Evolutionary conservation across 2,888 invertebrate species (phyloP).

Genomic region (Scaptodrosophila latifasciaeformis): DNA sequence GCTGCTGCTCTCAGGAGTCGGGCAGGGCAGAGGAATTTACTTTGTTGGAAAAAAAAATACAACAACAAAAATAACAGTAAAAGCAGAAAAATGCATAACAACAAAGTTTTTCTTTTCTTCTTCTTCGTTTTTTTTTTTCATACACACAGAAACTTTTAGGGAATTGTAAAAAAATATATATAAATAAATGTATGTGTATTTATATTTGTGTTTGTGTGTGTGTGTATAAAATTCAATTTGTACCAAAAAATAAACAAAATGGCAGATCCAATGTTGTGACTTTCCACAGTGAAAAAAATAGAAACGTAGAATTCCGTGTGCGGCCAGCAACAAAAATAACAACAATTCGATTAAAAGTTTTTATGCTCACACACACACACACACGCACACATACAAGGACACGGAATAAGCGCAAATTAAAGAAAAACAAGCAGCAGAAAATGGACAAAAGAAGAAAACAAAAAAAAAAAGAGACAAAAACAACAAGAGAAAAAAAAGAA

Average conservation of each 20-base stretch:
- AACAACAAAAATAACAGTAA: slow-evolving; percentile 15
- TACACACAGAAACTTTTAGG: slow-evolving; percentile 4
- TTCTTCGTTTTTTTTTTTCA: slow-evolving; percentile 17
- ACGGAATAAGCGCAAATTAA: slow-evolving; percentile 58
- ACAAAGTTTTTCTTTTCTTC: not conserved
- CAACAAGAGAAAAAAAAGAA: not conserved
- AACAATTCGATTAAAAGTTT: slow-evolving; percentile 67
- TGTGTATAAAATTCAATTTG: slow-evolving; percentile 54
- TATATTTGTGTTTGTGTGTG: too few species aligned
- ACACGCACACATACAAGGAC: slow-evolving; percentile 16
- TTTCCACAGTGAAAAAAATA: slow-evolving; percentile 12
- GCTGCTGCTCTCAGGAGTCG: not conserved
- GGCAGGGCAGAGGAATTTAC: not conserved
- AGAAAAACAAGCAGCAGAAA: slow-evolving; percentile 50
- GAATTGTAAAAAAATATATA: slow-evolving; percentile 7
- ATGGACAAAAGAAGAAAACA: not conserved
- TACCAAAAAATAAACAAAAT: slow-evolving; percentile 58
- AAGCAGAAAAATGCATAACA: slow-evolving; percentile 24
- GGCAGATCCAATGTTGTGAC: slow-evolving; percentile 33
- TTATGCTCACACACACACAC: slow-evolving; percentile 22
- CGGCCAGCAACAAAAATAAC: slow-evolving; percentile 19
- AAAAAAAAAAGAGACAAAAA: not conserved
- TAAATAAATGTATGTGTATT: too few species aligned
- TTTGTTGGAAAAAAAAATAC: too few species aligned
- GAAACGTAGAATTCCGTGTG: slow-evolving; percentile 18